Percentiles rank a stretch among this genome's conserved stretches.
Conservation (phyloP, 2,888 invertebrate genomes). For the Malacosoma neustria region DNA sequence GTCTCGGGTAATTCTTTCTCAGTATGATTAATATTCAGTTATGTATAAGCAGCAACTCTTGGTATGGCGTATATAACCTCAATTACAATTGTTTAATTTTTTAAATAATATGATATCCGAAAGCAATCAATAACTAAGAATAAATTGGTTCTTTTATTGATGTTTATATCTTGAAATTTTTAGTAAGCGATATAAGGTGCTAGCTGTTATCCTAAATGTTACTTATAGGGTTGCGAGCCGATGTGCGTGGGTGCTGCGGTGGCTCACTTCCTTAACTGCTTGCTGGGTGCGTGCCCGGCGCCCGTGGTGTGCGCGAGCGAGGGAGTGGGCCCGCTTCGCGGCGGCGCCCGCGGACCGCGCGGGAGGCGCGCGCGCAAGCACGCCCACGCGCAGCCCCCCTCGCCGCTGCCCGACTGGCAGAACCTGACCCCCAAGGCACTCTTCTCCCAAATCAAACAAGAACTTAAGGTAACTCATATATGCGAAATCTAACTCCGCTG, state of each 20-base stretch:
- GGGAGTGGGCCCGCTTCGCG: conserved; percentile 70
- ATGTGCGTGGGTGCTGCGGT: conserved; percentile 93
- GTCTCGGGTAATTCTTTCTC: too few species aligned
- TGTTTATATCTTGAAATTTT: not conserved
- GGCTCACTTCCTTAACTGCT: conserved; percentile 97
- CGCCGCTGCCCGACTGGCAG: conserved; percentile 82
- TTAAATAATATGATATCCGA: too few species aligned
- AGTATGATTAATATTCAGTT: too few species aligned
- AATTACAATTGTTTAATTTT: too few species aligned
- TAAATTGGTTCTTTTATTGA: too few species aligned
- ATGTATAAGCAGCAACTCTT: too few species aligned
- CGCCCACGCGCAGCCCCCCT: conserved; percentile 24
- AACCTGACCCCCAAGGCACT: conserved; percentile 88
- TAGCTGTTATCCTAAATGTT: not conserved
- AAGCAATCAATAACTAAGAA: too few species aligned
- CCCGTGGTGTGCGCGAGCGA: conserved; percentile 58
- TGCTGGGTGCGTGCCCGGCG: conserved; percentile 84
- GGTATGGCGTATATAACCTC: too few species aligned
- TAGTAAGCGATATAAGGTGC: not conserved
- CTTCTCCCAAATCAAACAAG: conserved; percentile 91
- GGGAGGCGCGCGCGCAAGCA: conserved; percentile 34
- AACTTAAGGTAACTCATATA: conserved; percentile 78
- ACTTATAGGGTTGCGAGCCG: conserved; percentile 83
- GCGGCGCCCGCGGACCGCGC: conserved; percentile 67
- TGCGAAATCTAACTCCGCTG: too few species aligned